Base-by-base conservation (phyloP, 1,140 invertebrate species). In the Hypsibius dujardini region DNA sequence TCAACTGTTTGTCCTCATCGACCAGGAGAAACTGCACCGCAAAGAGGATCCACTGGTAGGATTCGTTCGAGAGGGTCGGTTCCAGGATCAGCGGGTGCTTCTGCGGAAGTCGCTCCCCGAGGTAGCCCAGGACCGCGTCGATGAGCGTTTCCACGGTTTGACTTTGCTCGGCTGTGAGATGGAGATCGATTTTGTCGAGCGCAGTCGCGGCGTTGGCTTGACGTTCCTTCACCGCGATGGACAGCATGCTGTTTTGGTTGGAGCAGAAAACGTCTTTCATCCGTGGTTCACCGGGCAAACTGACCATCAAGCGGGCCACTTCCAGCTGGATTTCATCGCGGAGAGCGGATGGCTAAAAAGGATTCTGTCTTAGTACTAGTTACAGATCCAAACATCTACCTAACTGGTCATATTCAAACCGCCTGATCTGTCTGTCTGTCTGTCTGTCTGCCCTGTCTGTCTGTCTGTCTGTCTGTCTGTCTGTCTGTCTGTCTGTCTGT, bases 271-370 rank as follows among this genome's bases (percentile, higher is more conserved):
- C 3, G 3, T 67, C 62, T 3, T 45, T 12, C 12, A 67, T 12
- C 62, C 45, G 12, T 7, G 12, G 12, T 7, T 67, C 62, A 45
- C 62, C 12, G 42, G 12, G 7, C 12, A 67, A 42, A 42, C 12
- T 67, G 62, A 67, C 62, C 3, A 67, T 67, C 62, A 67, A 42
- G 12, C 62, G 62, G 3, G 62, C 62, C 42, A 67, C 62, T 67
- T 67, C 62, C 12, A 67, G 12, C 62, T 67, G 62, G 12, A 67
- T 12, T 7, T 67, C 62, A 42, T 67, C 62, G 7, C 62, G 12
- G 12, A 15, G 42, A 3, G 62, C 12, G 42, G 62, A 15, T 7
- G 12, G 62, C 62, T 67, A 45, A 15, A 12, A 67, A 67, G 28
- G 28, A 28, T 28, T 28, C 28, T 28, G 28, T 7, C n/a, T 56